A percentile compares a stretch with the other conserved stretches of the same genome.
These are phyloP conservation scores for Takifugu bimaculatus DNA, from an alignment of 2,113 vertebrate species.

Conservation along the genomic window DNA sequence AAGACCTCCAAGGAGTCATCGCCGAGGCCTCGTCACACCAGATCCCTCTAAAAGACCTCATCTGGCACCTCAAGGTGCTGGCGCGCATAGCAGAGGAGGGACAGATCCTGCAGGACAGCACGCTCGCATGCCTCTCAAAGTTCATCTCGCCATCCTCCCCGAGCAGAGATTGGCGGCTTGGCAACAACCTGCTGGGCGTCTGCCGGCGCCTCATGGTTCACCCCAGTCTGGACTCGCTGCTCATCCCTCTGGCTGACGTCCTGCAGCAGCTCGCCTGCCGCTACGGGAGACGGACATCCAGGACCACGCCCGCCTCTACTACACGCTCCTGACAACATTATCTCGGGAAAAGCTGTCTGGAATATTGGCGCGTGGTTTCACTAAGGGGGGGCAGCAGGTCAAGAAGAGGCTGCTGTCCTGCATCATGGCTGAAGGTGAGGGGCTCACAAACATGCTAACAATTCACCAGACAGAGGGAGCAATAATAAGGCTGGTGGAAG, in stretches of 20 bases:
- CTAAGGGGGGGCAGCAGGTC: slow-evolving; percentile 58
- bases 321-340: slow-evolving; percentile 81
- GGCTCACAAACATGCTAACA: slow-evolving; percentile 69
- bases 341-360: slow-evolving; percentile 76
- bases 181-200: no score
- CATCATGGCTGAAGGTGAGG: slow-evolving; percentile 79
- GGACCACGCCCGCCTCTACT: slow-evolving; percentile 85
- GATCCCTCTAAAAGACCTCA: no score
- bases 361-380: slow-evolving; percentile 61
- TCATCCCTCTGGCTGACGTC: slow-evolving; percentile 73
- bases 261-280: slow-evolving; percentile 73
- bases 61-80: no score
- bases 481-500: slow-evolving; percentile 60
- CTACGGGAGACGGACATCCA: slow-evolving; percentile 81
- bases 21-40: no score
- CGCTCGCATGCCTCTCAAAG: no score
- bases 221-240: no score
- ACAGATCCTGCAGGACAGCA: no score
- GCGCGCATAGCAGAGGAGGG: no score
- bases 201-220: no score
- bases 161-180: no score
- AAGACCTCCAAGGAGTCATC: no score
- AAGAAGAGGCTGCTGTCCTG: slow-evolving; percentile 75
- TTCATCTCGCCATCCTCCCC: no score
- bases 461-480: slow-evolving; percentile 64